phyloP scores from a whole-genome alignment of 2,113 vertebrate species.

The Embiotoca jacksoni region DNA sequence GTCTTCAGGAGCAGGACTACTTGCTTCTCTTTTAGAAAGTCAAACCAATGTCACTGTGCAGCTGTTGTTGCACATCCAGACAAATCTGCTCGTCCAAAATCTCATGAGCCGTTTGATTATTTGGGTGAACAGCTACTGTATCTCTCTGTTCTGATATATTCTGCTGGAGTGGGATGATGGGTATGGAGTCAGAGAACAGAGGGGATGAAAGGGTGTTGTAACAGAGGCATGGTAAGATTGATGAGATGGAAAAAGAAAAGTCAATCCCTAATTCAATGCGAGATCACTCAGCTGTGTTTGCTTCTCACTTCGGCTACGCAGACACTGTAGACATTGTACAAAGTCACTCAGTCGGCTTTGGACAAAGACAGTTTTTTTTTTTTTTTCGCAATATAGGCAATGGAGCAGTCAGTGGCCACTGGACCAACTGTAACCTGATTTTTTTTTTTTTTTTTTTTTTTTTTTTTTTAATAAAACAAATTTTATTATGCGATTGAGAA shows the following conservation, averaged over 20 bases:
- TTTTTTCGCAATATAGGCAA: neutral
- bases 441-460: too few species aligned
- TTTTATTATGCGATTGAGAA: neutral
- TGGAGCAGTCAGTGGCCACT: neutral
- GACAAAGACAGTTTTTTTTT: neutral
- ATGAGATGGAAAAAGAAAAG: constrained; percentile 47
- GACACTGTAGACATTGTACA: constrained; percentile 19
- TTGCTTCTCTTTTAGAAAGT: constrained; percentile 28
- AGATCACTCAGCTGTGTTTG: constrained; percentile 50
- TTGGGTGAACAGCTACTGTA: constrained; percentile 29
- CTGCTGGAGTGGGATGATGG: constrained; percentile 28
- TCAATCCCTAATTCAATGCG: constrained; percentile 27
- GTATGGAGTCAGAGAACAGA: neutral
- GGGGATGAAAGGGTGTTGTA: constrained; percentile 36
- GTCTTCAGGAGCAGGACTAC: neutral
- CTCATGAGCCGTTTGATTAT: constrained; percentile 45
- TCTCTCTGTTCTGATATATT: constrained; percentile 32
- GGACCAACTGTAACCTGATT: too few species aligned
- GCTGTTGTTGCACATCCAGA: constrained; percentile 33
- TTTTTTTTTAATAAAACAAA: neutral
- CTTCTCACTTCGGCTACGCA: constrained; percentile 12
- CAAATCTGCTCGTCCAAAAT: constrained; percentile 26
- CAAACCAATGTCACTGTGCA: constrained; percentile 44
- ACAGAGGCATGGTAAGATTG: constrained; percentile 29
- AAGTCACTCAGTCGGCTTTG: constrained; percentile 20